Percentiles rank a stretch among this genome's conserved stretches.
Conservation (phyloP, 1,140 invertebrate genomes). For the Delia radicum region DNA sequence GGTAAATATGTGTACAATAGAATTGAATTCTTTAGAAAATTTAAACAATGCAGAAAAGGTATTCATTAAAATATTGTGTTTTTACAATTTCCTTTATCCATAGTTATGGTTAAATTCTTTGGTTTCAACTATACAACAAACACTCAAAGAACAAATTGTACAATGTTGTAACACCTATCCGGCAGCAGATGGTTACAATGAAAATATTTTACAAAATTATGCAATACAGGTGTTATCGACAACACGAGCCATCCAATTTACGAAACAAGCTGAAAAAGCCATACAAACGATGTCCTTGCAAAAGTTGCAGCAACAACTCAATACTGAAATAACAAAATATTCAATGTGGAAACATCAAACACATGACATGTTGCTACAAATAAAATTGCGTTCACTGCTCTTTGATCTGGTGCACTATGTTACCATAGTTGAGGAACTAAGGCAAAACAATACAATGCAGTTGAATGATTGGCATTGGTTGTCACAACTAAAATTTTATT, state of each 20-base stretch:
- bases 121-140: conserved; percentile 78
- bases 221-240: conserved; percentile 84
- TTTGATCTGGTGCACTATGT: conserved; percentile 93
- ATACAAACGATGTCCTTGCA: conserved; percentile 68
- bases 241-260: conserved; percentile 74
- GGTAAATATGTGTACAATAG: conserved; percentile 55
- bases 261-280: conserved; percentile 77
- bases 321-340: conserved; percentile 49
- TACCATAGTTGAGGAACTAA: conserved; percentile 75
- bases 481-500: conserved; percentile 83
- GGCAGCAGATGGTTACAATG: conserved; percentile 54
- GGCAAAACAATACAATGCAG: conserved; percentile 66
- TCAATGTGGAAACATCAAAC: conserved; percentile 40
- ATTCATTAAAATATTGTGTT: not conserved
- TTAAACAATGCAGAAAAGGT: not conserved
- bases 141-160: conserved; percentile 68
- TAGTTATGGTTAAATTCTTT: conserved; percentile 79
- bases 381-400: conserved; percentile 77
- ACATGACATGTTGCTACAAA: conserved; percentile 34
- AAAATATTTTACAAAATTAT: conserved; percentile 72
- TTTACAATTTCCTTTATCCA: not conserved
- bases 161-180: conserved; percentile 65
- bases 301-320: conserved; percentile 53
- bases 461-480: conserved; percentile 88
- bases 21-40: not conserved